Evolutionary conservation across 2,113 vertebrate species (phyloP), one percentile per base, ranked within the genome.

Genomic region (Microcebus tavaratra): DNA sequence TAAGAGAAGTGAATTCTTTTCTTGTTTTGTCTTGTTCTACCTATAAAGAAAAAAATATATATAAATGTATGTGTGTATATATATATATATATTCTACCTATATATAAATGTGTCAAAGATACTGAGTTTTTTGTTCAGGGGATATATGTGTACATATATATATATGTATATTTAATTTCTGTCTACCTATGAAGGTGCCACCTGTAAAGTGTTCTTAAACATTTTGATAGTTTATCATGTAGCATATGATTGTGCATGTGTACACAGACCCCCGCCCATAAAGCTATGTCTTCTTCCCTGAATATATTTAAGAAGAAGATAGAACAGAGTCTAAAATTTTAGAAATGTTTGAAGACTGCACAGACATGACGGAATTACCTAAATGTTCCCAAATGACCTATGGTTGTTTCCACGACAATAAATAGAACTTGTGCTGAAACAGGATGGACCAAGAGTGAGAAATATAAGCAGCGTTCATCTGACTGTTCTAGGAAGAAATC

Each of bases 291-390:
- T 88, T 96, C 36, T 91, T 83, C 14, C 9, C 45, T 92, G 42
- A n/a, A 36, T 70, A 23, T 83, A 29, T 50, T 96, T 89, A 91
- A 45, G 27, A 93, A 42, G 88, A 95, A 25, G 48, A 11, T 34
- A 88, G 80, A 76, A 61, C 18, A 95, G 92, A 88, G 18, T 70
- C 53, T 57, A 39, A 91, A 85, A 36, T 68, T 76, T 85, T 48
- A 93, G 76, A 78, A 95, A 81, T 88, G 7, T 76, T 76, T 93
- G 91, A 92, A 55, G 65, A 21, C 39, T 94, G 1, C 29, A n/a
- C 17, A 80, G 45, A 84, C 42, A 31, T 21, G 3, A 50, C 48
- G 12, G 78, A 67, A 70, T 29, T 82, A 18, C 65, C 13, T 80
- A 67, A 55, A 70, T 80, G 34, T 59, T 90, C 57, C 73, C 25